Percentiles rank a stretch among this genome's conserved stretches.
Conservation (phyloP, 1,140 invertebrate species). For the Drosophila cardini region DNA sequence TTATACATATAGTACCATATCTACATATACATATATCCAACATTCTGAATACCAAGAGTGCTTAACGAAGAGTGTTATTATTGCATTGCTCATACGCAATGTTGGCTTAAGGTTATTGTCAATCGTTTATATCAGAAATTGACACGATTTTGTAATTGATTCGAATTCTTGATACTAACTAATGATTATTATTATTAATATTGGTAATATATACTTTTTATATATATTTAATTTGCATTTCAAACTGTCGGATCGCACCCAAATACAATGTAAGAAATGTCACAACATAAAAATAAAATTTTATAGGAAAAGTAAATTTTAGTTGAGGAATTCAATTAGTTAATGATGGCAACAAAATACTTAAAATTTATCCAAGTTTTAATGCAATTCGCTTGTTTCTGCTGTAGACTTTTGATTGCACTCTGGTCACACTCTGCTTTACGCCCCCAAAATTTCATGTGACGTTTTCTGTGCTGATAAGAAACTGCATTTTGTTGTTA, state of each 20-base stretch:
- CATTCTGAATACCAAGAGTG: conserved; percentile 6
- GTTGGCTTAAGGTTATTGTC: conserved; percentile 71
- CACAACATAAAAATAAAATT: background rate
- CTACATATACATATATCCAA: background rate
- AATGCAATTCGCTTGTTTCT: conserved; percentile 13
- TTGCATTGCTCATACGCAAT: conserved; percentile 68
- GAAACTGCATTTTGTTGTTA: conserved; percentile 65
- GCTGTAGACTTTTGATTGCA: background rate
- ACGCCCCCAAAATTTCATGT: conserved; percentile 37
- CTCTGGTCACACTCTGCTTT: conserved; percentile 30
- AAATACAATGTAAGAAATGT: background rate
- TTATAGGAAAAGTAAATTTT: background rate
- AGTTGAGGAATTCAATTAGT: background rate
- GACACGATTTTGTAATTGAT: conserved; percentile 74
- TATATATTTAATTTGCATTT: conserved; percentile 40
- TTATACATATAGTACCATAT: background rate
- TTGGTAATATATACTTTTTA: conserved; percentile 6
- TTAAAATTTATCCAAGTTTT: background rate
- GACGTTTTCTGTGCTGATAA: conserved; percentile 51
- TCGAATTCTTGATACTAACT: conserved; percentile 11
- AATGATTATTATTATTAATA: conserved; percentile 53
- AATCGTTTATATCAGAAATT: conserved; percentile 51
- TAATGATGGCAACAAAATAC: conserved; percentile 16
- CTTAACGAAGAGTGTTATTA: background rate
- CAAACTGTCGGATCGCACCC: conserved; percentile 42